phyloP scores from a whole-genome alignment of 2,888 invertebrate species.

The Ochropleura plecta region DNA sequence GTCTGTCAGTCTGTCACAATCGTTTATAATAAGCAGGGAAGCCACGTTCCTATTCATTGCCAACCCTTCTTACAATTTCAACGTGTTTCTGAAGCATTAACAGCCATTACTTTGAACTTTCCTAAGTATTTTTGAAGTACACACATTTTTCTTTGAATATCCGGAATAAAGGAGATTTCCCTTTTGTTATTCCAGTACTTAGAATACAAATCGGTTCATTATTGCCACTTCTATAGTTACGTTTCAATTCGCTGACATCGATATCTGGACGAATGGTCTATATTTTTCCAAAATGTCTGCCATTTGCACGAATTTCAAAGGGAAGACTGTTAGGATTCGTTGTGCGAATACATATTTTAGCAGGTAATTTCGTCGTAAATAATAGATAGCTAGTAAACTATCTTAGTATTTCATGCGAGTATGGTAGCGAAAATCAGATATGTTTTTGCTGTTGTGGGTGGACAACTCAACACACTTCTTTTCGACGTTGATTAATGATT shows the following conservation, averaged over 20 bases:
- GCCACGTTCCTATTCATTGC: constrained; percentile 40
- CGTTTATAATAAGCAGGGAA: constrained; percentile 47
- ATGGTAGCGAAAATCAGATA: too few species aligned
- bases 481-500: background rate
- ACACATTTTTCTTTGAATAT: constrained; percentile 38
- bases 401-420: background rate
- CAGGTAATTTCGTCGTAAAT: constrained; percentile 19
- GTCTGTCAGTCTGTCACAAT: constrained; percentile 53
- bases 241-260: constrained; percentile 57
- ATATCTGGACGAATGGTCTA: constrained; percentile 46
- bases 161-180: constrained; percentile 1
- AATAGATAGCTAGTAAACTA: constrained; percentile 6
- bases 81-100: constrained; percentile 22
- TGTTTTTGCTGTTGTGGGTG: background rate
- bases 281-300: constrained; percentile 46
- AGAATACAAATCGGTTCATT: constrained; percentile 57
- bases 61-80: constrained; percentile 28
- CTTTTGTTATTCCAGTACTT: constrained; percentile 36
- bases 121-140: constrained; percentile 33
- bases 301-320: constrained; percentile 49
- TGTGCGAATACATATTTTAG: constrained; percentile 15
- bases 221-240: constrained; percentile 29
- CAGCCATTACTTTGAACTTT: constrained; percentile 21
- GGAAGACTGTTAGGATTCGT: constrained; percentile 15
- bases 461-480: background rate